Percentiles rank a stretch among this genome's conserved stretches.
These are phyloP conservation scores for Octonoba sinensis DNA, from an alignment of 2,888 invertebrate species.

Conservation along the genomic window DNA sequence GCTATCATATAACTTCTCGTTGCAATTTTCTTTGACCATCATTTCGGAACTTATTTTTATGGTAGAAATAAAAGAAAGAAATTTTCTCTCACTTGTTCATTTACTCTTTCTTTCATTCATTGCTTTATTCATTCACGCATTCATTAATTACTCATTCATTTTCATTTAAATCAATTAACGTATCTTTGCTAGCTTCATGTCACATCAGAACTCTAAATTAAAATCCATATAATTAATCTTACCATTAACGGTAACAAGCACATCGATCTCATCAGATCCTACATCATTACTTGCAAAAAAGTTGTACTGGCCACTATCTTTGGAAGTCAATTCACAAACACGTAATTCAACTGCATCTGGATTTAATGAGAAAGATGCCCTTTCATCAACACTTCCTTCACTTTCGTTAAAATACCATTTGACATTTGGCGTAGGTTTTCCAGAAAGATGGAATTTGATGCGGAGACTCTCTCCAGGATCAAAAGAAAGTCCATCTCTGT, in stretches of 20 bases:
- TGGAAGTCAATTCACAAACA: constrained; percentile 76
- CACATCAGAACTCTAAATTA: no score
- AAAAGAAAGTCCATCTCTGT: constrained; percentile 88
- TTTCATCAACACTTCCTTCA: constrained; percentile 71
- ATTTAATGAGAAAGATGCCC: constrained; percentile 69
- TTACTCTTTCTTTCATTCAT: no score
- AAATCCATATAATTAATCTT: background rate
- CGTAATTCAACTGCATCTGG: constrained; percentile 76
- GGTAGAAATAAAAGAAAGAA: no score
- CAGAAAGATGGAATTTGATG: constrained; percentile 72
- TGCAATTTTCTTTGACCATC: no score
- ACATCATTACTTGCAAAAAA: constrained; percentile 79
- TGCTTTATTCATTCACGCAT: no score
- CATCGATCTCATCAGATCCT: constrained; percentile 77
- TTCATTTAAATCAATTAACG: no score
- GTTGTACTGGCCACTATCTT: constrained; percentile 79
- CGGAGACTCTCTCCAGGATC: constrained; percentile 85
- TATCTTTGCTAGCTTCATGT: constrained; percentile 1
- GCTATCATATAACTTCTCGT: no score
- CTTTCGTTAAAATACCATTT: constrained; percentile 76
- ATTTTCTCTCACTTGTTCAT: no score
- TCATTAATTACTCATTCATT: no score
- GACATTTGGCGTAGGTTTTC: constrained; percentile 85
- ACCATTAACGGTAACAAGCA: constrained; percentile 87
- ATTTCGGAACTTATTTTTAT: no score